phyloP scores from a whole-genome alignment of 2,888 invertebrate species.

The Rhynchonema sp. region DNA sequence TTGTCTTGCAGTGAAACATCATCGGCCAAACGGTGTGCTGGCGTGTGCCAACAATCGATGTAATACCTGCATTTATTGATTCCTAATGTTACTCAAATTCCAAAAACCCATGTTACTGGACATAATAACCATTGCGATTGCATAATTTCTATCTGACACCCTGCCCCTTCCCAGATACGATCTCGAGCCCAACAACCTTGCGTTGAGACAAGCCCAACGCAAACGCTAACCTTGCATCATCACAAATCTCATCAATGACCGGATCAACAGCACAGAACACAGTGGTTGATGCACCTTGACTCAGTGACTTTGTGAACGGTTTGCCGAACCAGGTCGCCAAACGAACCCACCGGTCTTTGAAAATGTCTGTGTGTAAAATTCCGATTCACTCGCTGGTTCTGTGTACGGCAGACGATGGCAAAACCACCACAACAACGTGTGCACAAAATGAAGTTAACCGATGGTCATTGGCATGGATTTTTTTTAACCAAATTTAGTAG shows the following conservation, averaged over 20 bases:
- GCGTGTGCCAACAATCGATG: not conserved
- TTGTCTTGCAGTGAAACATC: not conserved
- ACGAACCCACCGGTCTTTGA: not conserved
- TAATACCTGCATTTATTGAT: not conserved
- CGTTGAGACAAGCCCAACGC: no score
- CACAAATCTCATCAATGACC: not conserved
- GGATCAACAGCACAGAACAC: not conserved
- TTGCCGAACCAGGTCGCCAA: not conserved
- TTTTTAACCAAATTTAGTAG: no score
- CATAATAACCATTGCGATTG: not conserved
- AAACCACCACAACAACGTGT: no score
- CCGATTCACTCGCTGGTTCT: no score
- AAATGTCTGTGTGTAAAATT: no score
- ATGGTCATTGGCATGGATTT: no score
- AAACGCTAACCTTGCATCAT: no score
- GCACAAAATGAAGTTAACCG: no score
- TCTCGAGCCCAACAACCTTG: no score
- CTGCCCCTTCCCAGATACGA: no score
- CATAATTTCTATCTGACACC: no score
- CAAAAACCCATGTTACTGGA: not conserved
- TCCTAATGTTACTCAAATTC: not conserved
- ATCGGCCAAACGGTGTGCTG: not conserved
- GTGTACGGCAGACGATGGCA: no score
- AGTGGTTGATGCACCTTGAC: not conserved
- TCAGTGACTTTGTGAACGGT: not conserved